Conservation (phyloP, 2,113 vertebrate species). For the Forbesichthys agassizii region DNA sequence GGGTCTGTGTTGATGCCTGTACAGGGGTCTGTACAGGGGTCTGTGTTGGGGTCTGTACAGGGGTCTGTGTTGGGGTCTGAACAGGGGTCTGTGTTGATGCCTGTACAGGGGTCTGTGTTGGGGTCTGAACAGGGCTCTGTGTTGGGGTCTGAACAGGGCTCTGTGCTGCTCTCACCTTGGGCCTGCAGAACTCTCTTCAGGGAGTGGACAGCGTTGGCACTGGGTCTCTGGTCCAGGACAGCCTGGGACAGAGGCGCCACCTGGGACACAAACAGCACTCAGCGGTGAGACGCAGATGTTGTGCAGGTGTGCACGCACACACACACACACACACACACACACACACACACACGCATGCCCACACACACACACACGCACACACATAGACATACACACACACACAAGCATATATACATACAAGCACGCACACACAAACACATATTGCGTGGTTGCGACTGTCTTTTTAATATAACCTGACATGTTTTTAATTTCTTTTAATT, state of each 20-base stretch:
- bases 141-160: too few species aligned
- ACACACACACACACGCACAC: background rate
- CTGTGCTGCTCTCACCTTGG: constrained; percentile 80
- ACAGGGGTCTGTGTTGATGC: too few species aligned
- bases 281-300: constrained; percentile 3
- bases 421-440: too few species aligned
- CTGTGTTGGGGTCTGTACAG: too few species aligned
- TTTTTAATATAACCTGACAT: too few species aligned
- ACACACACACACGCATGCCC: background rate
- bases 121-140: too few species aligned
- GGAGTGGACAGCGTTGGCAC: constrained; percentile 82
- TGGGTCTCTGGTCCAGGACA: constrained; percentile 84
- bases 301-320: background rate
- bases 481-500: too few species aligned
- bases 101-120: too few species aligned
- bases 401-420: background rate
- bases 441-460: too few species aligned
- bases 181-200: constrained; percentile 84
- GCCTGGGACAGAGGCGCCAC: constrained; percentile 84
- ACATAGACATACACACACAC: background rate
- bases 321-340: background rate
- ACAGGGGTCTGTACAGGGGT: too few species aligned
- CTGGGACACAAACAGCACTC: constrained; percentile 58
- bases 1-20: too few species aligned
- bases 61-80: too few species aligned